Conservation (phyloP, 2,888 invertebrate species). For the Poecilus cupreus region DNA sequence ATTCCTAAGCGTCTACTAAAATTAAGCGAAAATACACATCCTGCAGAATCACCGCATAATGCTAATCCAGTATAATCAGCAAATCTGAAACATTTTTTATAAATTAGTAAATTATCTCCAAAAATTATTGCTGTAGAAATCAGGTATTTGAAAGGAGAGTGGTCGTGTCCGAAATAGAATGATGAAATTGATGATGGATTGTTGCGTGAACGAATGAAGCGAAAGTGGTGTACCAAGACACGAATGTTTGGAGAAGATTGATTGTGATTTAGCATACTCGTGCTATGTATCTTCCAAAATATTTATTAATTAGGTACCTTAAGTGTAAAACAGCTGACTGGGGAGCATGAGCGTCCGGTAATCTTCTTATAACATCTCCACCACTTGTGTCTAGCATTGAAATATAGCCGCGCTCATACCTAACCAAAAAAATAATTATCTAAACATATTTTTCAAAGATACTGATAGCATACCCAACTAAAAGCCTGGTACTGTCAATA, state of each 20-base stretch:
- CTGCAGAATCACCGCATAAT: conserved; percentile 87
- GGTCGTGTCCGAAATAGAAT: too few relatives aligned
- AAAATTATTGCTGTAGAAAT: too few relatives aligned
- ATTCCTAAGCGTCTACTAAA: conserved; percentile 93
- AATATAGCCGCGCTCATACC: conserved; percentile 86
- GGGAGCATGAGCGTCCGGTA: conserved; percentile 88
- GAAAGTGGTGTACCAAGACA: too few relatives aligned
- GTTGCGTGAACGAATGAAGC: too few relatives aligned
- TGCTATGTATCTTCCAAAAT: too few relatives aligned
- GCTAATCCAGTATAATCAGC: conserved; percentile 85
- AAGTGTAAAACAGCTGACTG: conserved; percentile 88
- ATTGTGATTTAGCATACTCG: too few relatives aligned
- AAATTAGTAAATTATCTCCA: neutral
- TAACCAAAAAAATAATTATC: conserved; percentile 67
- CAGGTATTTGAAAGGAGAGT: too few relatives aligned
- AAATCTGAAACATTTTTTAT: conserved; percentile 20
- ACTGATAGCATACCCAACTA: conserved; percentile 78
- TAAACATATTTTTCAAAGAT: conserved; percentile 8
- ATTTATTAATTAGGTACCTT: conserved; percentile 69
- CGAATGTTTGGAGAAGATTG: too few relatives aligned
- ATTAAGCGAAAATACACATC: conserved; percentile 95
- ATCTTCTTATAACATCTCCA: conserved; percentile 84
- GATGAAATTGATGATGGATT: too few relatives aligned
- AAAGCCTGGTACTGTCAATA: conserved; percentile 87
- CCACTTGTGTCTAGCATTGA: conserved; percentile 91